phyloP scores from a whole-genome alignment of 2,888 invertebrate species.

The Macrophya annulata region DNA sequence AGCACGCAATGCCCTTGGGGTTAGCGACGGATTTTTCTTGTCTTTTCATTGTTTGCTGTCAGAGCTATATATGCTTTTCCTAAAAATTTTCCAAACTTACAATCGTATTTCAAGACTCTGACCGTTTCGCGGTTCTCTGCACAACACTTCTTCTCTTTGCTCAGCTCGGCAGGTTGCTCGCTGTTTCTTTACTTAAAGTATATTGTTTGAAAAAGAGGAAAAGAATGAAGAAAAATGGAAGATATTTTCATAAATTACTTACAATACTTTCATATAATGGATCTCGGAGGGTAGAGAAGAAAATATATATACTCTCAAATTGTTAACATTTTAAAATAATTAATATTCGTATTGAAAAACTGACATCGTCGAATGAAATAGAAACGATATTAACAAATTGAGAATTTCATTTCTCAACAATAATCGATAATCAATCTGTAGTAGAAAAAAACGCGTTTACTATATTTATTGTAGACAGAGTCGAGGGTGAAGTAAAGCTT shows the following conservation, averaged over 20 bases:
- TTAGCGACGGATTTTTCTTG: slow-evolving; percentile 13
- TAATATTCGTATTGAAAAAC: neutral
- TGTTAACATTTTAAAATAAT: neutral
- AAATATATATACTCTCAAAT: neutral
- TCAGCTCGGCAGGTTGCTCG: too few relatives aligned
- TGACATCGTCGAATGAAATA: neutral
- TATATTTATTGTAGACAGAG: neutral
- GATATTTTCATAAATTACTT: neutral
- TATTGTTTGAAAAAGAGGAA: neutral
- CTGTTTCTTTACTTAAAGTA: neutral
- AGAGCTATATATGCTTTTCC: neutral
- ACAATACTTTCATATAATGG: neutral
- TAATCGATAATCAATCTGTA: slow-evolving; percentile 16
- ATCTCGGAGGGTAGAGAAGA: neutral
- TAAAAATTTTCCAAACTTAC: slow-evolving; percentile 19
- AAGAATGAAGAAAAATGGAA: neutral
- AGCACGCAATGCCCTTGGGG: slow-evolving; percentile 40
- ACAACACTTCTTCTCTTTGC: slow-evolving; percentile 3
- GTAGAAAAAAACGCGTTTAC: neutral
- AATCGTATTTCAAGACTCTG: slow-evolving; percentile 39
- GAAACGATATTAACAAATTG: neutral
- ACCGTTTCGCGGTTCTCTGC: slow-evolving; percentile 28
- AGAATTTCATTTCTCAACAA: neutral
- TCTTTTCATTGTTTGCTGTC: slow-evolving; percentile 39
- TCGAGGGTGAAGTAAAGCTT: slow-evolving; percentile 7